phyloP scores from a whole-genome alignment of 1,140 invertebrate genomes.

The Lordiphosa stackelbergi region DNA sequence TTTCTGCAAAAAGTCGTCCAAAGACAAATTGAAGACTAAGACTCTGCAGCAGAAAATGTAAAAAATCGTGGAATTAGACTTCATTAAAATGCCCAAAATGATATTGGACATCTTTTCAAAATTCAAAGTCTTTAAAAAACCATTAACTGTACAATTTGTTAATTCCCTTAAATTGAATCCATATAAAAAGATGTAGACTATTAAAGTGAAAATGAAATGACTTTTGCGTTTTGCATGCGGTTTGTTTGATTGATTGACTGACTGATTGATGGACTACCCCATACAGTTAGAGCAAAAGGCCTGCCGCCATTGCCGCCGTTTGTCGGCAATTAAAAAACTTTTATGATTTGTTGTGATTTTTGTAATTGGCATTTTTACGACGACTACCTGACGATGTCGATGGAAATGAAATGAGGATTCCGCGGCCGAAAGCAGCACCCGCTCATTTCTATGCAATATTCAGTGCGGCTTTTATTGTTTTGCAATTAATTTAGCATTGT shows the following conservation, averaged over 20 bases:
- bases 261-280: constrained; percentile 40
- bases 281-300: constrained; percentile 30
- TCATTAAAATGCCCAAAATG: too few relatives aligned
- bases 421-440: not conserved
- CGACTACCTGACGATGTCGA: constrained; percentile 55
- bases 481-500: constrained; percentile 64
- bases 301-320: constrained; percentile 14
- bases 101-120: too few relatives aligned
- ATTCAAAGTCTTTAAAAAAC: too few relatives aligned
- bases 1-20: too few relatives aligned
- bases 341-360: constrained; percentile 74
- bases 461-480: constrained; percentile 58
- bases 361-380: constrained; percentile 64
- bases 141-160: too few relatives aligned
- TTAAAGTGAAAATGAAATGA: constrained; percentile 13
- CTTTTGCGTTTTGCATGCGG: constrained; percentile 14
- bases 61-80: too few relatives aligned
- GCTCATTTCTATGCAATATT: constrained; percentile 59
- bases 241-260: constrained; percentile 32
- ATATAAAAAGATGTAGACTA: too few relatives aligned
- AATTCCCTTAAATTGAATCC: too few relatives aligned
- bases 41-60: too few relatives aligned
- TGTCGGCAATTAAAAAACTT: constrained; percentile 61
- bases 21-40: too few relatives aligned
- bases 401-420: constrained; percentile 23